These are phyloP conservation scores for Ormyrus labotus DNA, from an alignment of 2,888 invertebrate species.

Conservation along the genomic window DNA sequence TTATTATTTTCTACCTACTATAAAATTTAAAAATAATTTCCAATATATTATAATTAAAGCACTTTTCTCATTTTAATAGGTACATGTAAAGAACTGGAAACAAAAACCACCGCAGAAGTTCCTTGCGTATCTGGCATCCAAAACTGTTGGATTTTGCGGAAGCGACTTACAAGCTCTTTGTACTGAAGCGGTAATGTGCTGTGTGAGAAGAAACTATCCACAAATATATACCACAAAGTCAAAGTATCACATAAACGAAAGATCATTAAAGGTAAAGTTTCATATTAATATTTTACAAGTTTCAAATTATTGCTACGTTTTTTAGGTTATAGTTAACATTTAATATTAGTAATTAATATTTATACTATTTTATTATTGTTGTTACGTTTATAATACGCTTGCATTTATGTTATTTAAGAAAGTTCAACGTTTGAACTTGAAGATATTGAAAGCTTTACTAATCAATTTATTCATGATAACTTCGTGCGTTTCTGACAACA, in stretches of 20 bases:
- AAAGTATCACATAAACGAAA: conserved; percentile 78
- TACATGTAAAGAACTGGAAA: conserved; percentile 76
- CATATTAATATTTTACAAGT: no score
- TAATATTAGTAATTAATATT: background rate
- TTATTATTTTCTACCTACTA: no score
- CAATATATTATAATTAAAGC: background rate
- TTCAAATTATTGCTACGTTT: no score
- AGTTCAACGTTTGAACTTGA: no score
- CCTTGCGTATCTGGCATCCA: conserved; percentile 79
- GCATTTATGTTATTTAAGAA: no score
- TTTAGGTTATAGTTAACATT: no score
- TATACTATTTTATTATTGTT: background rate
- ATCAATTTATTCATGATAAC: no score
- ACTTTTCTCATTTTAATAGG: conserved; percentile 65
- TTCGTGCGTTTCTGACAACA: no score
- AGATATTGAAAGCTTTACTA: no score
- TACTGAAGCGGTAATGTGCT: conserved; percentile 80
- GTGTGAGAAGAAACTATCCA: conserved; percentile 79
- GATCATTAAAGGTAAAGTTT: conserved; percentile 78
- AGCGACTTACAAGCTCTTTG: conserved; percentile 82
- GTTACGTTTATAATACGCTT: background rate
- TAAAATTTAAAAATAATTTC: no score
- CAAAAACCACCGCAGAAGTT: conserved; percentile 77
- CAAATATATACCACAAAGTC: conserved; percentile 80
- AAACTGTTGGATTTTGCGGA: conserved; percentile 80